Base-by-base conservation (phyloP, 2,888 invertebrate species). In the Schizotus pectinicornis region DNA sequence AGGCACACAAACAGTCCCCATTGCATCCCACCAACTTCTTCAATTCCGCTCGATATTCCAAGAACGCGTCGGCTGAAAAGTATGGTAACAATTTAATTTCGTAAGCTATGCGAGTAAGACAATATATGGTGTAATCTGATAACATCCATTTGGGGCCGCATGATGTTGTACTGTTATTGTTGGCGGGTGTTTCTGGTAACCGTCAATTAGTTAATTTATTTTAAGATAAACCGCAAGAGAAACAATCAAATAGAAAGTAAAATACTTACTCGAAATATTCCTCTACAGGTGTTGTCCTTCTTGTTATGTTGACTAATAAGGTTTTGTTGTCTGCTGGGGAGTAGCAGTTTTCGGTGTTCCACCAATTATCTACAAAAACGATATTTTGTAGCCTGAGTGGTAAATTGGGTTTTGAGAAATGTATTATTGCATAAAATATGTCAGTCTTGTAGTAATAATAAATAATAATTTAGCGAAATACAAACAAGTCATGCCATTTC, bases 1-100 rank as follows among this genome's bases (percentile, higher is more conserved):
- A 90, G 79, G 71, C 88, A 86, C 3, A 85, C 82, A 31, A 87
- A 82, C 31, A 89, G 80, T 68, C 88, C 84, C 88, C 88, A 89
- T 71, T 87, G 86, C 67, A 91, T 80, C 2, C 81, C 80, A 7
- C 88, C 89, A 11, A 89, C 77, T 41, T 85, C 81, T 43, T 89
- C 83, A 42, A 88, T 85, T 9, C 83, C 82, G 35, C 82, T 79
- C 7, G 85, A 81, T 62, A 88, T 83, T 38, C 85, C 80, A 58
- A 88, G 82, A 45, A 90, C 83, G 69, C 88, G 84, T 41, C 82
- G 83, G 55, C 86, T 86, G 64, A 78, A 84, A 76, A 62, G 22
- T 22, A 22, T 3, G 22, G 22, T 3, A 22, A 22, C 22, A 22
- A 22, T 22, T 22, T 22, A 22, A 22, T 22, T 22, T 22, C 5